Evolutionary conservation across 2,888 invertebrate genomes (phyloP), one percentile per base, ranked within the genome.

Genomic region (Scaptomyza reducta): DNA sequence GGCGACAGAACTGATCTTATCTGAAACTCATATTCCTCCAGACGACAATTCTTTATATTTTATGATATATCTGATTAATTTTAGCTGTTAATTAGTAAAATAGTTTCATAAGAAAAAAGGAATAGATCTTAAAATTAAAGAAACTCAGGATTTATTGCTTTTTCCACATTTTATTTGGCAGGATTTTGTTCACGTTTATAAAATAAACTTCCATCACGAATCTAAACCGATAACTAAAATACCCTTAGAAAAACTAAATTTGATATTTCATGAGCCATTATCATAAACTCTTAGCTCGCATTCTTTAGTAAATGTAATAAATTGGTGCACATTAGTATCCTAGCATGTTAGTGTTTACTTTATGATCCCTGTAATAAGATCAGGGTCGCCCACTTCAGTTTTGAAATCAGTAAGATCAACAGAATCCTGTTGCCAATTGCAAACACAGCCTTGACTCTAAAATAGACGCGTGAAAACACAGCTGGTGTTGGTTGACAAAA

Each of bases 401-500:
- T 31, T 6, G 16, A 57, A 40, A 56, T 50, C 47, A 9, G 27
- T 40, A 33, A 50, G 33, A 45, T 29, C 33, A 11, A 44, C 16
- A 10, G 18, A 10, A 33, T 66, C 60, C 61, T 46, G 50, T 41
- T 60, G 33, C 46, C 65, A 55, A 46, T 70, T 47, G 70, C 62
- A 40, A 33, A 42, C 49, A 44, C 40, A 66, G 58, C 71, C 79
- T 81, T 77, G 74, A 69, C 68, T 71, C 47, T 46, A 46, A n/a
- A 10, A 58, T 33, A 50, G 64, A 51, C 29, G 64, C 68, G 65
- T 68, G 70, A 81, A 78, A 69, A 85, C 72, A 68, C 83, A 83
- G 77, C 87, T 83, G 85, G 81, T 45, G 35, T 49, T 41, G 40
- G 29, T 49, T 41, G 40, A 18, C 38, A 63, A 63, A 67, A 57